These are phyloP conservation scores for Nipponacmea schrenckii DNA, from an alignment of 2,888 invertebrate genomes.

Conservation along the genomic window DNA sequence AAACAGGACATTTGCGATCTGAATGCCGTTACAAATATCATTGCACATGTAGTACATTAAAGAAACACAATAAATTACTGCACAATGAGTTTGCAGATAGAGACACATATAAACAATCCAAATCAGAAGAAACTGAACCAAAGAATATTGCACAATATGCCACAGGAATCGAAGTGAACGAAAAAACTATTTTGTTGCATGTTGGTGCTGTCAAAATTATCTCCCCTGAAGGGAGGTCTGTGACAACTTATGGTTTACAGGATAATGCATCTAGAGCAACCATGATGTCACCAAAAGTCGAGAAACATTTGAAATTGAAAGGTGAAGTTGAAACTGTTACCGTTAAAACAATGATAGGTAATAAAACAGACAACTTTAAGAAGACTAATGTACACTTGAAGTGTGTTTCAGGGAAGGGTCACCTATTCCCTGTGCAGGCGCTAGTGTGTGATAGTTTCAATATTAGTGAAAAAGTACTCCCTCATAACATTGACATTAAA, in stretches of 20 bases:
- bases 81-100: not conserved
- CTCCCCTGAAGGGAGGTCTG: not conserved
- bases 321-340: not conserved
- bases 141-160: not conserved
- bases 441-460: not conserved
- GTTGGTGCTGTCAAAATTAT: not conserved
- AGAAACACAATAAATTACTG: not conserved
- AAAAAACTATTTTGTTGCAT: conserved; percentile 1
- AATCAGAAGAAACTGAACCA: not conserved
- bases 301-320: not conserved
- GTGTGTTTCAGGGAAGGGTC: not conserved
- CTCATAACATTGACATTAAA: not conserved
- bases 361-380: not conserved
- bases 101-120: not conserved
- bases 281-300: not conserved
- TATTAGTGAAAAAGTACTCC: not conserved
- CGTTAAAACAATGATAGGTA: not conserved
- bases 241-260: not conserved
- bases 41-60: not conserved
- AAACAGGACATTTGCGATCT: not conserved
- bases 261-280: not conserved
- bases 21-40: not conserved
- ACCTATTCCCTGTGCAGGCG: not conserved
- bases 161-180: not conserved
- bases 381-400: not conserved